Base-by-base conservation (phyloP, 2,797 vertebrate genomes). In the Nyctalus aviator region DNA sequence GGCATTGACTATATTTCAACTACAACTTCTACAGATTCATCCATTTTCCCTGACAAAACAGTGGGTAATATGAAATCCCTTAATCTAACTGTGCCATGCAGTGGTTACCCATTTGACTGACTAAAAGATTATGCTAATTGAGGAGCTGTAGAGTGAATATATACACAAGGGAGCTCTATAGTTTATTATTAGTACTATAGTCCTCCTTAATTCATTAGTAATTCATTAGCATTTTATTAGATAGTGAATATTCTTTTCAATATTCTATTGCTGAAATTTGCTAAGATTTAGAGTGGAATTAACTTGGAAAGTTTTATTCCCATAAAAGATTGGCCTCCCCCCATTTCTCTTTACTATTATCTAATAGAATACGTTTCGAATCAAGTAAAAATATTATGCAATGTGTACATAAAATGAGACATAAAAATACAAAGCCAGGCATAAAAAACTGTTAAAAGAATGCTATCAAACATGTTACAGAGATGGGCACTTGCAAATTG, bases 251-350 rank as follows among this genome's bases (percentile, higher is more conserved):
- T 48, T 78, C 4, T 30, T 92, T 81, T 85, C 35, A 84, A 44
- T 77, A 88, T 85, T 57, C 48, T 41, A 41, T 23, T 10, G 46
- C 77, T 73, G 57, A 73, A 2, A 44, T 12, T 4, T 73, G 21
- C 68, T 84, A 90, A 88, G 21, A 88, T 93, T 84, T 92, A 88
- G 17, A 73, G 5, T 85, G 14, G 25, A 57, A 93, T 92, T 94
- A 90, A 66, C 32, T 44, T 46, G 1, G n/a, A 37, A 48, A 66
- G 10, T 83, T 88, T 91, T 76, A 50, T 86, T 55, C 32, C n/a
- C 88, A 27, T 83, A 76, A 88, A 90, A 83, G 4, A 48, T 55
- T 44, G 44, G 8, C 8, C 14, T 83, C 0, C 15, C 9, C 12
- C 2, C 32, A 46, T 81, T 91, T 64, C 27, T 62, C 57, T 93